Percentiles rank a stretch among this genome's conserved stretches.
Conservation (phyloP, 2,113 vertebrate genomes). For the Acinonyx jubatus region DNA sequence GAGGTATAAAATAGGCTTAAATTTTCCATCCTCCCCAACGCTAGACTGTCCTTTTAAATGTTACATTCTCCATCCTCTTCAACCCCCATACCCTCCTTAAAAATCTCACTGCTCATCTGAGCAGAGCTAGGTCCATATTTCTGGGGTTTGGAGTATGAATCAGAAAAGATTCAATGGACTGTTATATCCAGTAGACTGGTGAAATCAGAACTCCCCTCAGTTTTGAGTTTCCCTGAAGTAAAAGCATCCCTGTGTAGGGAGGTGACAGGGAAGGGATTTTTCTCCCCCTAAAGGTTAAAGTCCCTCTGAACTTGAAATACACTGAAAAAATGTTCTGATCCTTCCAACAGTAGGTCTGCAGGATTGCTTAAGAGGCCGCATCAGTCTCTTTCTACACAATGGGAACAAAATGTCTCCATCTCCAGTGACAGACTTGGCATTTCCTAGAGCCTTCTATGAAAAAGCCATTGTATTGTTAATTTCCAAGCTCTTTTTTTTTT, state of each 20-base stretch:
- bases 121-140: not conserved
- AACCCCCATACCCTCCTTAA: not conserved
- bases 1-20: not conserved
- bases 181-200: not conserved
- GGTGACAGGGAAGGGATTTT: not conserved
- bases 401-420: constrained; percentile 43
- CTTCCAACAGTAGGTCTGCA: not conserved
- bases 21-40: not conserved
- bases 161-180: not conserved
- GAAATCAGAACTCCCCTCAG: not conserved
- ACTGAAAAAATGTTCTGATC: not conserved
- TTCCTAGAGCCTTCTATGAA: constrained; percentile 67
- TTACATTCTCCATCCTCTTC: not conserved
- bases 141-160: not conserved
- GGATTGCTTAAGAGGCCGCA: not conserved
- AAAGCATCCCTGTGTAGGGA: not conserved
- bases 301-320: constrained; percentile 4
- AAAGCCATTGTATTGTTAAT: constrained; percentile 60
- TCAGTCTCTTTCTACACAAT: constrained; percentile 48
- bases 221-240: not conserved
- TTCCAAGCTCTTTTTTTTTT: constrained; percentile 40
- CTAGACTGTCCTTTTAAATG: not conserved
- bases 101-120: not conserved
- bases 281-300: not conserved
- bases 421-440: constrained; percentile 40